Evolutionary conservation across 2,888 invertebrate species (phyloP).

Genomic region (Sacculina carcini): DNA sequence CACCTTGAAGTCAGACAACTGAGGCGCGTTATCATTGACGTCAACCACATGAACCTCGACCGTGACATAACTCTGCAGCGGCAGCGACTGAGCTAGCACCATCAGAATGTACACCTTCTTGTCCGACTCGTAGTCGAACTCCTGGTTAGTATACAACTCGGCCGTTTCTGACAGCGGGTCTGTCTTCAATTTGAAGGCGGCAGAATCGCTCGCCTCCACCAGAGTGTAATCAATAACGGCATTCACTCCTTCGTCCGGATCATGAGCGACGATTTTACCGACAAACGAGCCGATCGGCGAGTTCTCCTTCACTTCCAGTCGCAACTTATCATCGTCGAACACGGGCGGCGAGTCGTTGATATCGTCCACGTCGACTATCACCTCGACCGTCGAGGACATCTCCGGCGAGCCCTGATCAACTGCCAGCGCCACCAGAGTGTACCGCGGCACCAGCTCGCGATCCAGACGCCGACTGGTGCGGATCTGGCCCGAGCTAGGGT

Average conservation of each 20-base stretch:
- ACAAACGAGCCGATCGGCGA: constrained; percentile 86
- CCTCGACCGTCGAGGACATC: constrained; percentile 21
- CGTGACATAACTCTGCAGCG: constrained; percentile 59
- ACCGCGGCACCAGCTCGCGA: constrained; percentile 59
- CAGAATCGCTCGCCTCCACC: constrained; percentile 53
- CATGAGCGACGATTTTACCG: constrained; percentile 62
- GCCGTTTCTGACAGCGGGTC: constrained; percentile 34
- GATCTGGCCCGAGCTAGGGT: constrained; percentile 71
- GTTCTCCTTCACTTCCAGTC: constrained; percentile 73
- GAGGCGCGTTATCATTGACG: constrained; percentile 81
- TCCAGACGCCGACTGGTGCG: constrained; percentile 69
- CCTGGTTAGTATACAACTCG: constrained; percentile 61
- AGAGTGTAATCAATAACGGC: constrained; percentile 81
- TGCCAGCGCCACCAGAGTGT: constrained; percentile 61
- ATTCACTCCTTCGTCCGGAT: constrained; percentile 76
- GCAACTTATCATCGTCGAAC: constrained; percentile 54
- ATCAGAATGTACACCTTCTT: constrained; percentile 67
- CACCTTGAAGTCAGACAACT: constrained; percentile 67
- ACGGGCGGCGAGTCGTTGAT: constrained; percentile 73
- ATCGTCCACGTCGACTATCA: constrained; percentile 54
- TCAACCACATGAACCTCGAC: constrained; percentile 72
- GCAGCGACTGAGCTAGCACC: constrained; percentile 69
- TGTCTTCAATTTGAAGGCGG: constrained; percentile 52
- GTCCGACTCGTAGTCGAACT: constrained; percentile 84
- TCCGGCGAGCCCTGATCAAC: constrained; percentile 66